Evolutionary conservation across 1,140 invertebrate species (phyloP), one percentile per base, ranked within the genome.

Genomic region (Drosophila grimshawi): DNA sequence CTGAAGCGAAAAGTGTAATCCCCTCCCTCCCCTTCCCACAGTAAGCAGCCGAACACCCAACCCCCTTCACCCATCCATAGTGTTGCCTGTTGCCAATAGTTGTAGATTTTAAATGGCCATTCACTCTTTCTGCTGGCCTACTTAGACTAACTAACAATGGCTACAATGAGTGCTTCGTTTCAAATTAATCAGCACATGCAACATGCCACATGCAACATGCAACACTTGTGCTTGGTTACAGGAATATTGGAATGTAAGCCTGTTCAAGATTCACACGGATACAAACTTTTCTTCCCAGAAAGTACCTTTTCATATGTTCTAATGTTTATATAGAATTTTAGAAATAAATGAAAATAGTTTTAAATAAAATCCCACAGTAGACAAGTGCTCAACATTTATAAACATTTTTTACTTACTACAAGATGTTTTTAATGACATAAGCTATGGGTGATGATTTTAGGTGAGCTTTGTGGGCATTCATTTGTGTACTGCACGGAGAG

Each of bases 101-200:
- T 19, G 19, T 51, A 19, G 39, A 41, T 53, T 30, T 3, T 49
- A 60, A 60, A 56, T 51, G 48, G 29, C 70, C 64, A 73, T 73
- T 67, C 70, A 68, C 70, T 46, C 29, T 55, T 63, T 46, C 39
- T 51, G 43, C 35, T 71, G 52, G 55, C 52, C 68, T 45, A 66
- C 52, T 43, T 71, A 7, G 41, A 10, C 33, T 19, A 19, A 19
- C 51, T 35, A 29, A 8, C 5, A n/a, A 27, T 32, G 61, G 29
- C 32, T 32, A 46, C 19, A n/a, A 10, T 32, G 39, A 55, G 43
- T 57, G 19, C 32, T 30, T 35, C 39, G 35, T 61, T 19, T 19
- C 7, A 5, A 29, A 11, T 62, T 45, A 11, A 39, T 27, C 53
- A 10, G 8, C 8, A 30, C 7, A 56, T 39, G 0, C 19, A 19